Base-by-base conservation (phyloP, 1,140 invertebrate genomes). In the Maconellicoccus hirsutus region DNA sequence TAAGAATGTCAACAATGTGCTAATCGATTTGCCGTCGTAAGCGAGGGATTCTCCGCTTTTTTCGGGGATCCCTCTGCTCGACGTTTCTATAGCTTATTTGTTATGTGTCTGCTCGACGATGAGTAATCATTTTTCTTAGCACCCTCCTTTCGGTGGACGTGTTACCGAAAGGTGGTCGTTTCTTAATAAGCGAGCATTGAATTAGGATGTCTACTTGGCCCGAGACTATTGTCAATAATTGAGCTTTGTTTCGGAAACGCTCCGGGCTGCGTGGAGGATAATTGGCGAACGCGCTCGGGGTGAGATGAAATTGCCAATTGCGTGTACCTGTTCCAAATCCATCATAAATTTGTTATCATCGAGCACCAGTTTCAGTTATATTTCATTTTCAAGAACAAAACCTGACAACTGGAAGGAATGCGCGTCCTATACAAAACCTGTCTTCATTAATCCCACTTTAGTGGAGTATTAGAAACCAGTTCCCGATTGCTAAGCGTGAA, bases 1-100 rank as follows among this genome's bases (percentile, higher is more conserved):
- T 66, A 26, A 66, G 61, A 66, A 66, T 66, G 61, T 66, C 61
- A 66, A 66, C 61, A 66, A 66, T 66, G 61, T 66, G 61, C 61
- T 66, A 66, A 66, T 66, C 61, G 61, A 66, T 66, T 66, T 66
- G 61, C 61, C 21, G 8, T 66, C 29, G 42, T 14, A 52, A 52
- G n/a, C 42, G 42, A 52, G 42, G 42, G 42, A 52, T 52, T 52
- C 42, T 52, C 42, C 16, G 42, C 10, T 6, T 66, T 23, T 25
- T 25, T 66, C 25, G 61, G 21, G 59, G 59, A 4, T 66, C 16
- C 7, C 25, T 66, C 25, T 12, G 22, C 4, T 22, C 21, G n/a
- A 4, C 21, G 4, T 16, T n/a, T 16, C 4, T 26, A 16, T 19
- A 8, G 25, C 61, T 26, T 23, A 66, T 66, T 66, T 25, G 21